Base-by-base conservation (phyloP, 2,888 invertebrate genomes). In the Leptinotarsa juncta region DNA sequence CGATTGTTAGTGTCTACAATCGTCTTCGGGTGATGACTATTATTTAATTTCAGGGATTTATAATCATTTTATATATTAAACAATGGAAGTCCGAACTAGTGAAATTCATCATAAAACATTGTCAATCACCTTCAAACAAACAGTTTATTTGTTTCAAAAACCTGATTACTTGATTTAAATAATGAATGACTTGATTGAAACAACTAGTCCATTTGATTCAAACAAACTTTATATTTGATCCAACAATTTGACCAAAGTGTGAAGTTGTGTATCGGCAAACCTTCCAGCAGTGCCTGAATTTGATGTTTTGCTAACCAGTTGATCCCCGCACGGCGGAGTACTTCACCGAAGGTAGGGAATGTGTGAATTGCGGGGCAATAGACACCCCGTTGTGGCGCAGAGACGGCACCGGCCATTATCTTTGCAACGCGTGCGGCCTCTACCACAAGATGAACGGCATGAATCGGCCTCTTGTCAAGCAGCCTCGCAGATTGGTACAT, bases 371-470 rank as follows among this genome's bases (percentile, higher is more conserved):
- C 88, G 98, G 98, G 78, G 97, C 97, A 79, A 96, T 96, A 86
- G 96, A 90, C 86, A 99, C 99, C 82, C 98, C 99, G 79, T 92
- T 99, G 83, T 99, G 99, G 99, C 93, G 99, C 82, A 93, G 99
- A 88, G 99, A 99, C 92, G 97, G 97, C 88, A 97, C 97, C 85
- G 99, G 99, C 81, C 98, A 99, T 91, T 99, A 98, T 90, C 93
- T 99, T 85, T 99, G 99, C 93, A 99, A 99, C 92, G 99, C 99
- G 81, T 99, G 99, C 90, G 99, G 99, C 85, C 95, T 99, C 83
- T 99, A 99, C 92, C 94, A 95, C 90, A 97, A 96, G 91, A 95
- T 97, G 95, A 97, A 97, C 89, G 96, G 97, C 87, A 94, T 96
- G 91, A 96, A 96, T 90, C 92, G 97, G 86, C 97, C 97, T 75